Percentiles rank a stretch among this genome's conserved stretches.
Evolutionary conservation across 1,140 invertebrate genomes (phyloP).

Genomic region (Drosophila takahashii): DNA sequence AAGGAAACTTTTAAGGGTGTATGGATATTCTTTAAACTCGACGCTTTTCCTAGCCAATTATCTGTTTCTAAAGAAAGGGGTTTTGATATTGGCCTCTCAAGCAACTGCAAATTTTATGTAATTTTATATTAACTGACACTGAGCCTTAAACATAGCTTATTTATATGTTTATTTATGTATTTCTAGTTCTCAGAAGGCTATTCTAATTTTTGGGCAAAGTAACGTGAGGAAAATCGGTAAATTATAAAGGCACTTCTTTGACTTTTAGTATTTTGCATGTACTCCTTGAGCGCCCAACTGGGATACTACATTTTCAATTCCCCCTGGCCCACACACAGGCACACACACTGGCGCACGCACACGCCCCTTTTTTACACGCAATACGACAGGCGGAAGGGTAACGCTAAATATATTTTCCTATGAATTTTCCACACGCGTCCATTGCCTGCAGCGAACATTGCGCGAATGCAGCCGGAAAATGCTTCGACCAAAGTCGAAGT

Average conservation of each 20-base stretch:
- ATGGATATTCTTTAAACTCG: neutral
- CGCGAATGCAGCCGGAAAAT: slow-evolving; percentile 74
- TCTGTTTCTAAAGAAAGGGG: neutral
- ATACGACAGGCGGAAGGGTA: slow-evolving; percentile 17
- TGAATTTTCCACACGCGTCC: slow-evolving; percentile 46
- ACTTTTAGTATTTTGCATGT: slow-evolving; percentile 25
- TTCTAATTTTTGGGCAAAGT: slow-evolving; percentile 16
- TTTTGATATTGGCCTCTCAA: neutral
- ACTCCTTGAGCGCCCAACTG: slow-evolving; percentile 16
- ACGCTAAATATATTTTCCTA: slow-evolving; percentile 33
- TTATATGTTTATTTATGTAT: neutral
- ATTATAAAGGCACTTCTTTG: slow-evolving; percentile 47
- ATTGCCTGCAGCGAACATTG: slow-evolving; percentile 69
- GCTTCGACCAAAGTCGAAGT: slow-evolving; percentile 32
- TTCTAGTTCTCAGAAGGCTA: neutral
- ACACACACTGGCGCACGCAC: slow-evolving; percentile 30
- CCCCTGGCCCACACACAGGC: slow-evolving; percentile 15
- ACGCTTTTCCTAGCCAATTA: neutral
- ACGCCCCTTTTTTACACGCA: slow-evolving; percentile 59
- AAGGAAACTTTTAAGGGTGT: neutral
- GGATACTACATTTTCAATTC: slow-evolving; percentile 25
- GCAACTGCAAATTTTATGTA: slow-evolving; percentile 22
- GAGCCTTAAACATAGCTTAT: neutral
- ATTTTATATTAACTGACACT: neutral
- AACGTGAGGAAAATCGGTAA: slow-evolving; percentile 16